A percentile compares a stretch with the other conserved stretches of the same genome.
These are phyloP conservation scores for Pachyseris speciosa DNA, from an alignment of 64 coral and sea anemone genomes.

Conservation along the genomic window DNA sequence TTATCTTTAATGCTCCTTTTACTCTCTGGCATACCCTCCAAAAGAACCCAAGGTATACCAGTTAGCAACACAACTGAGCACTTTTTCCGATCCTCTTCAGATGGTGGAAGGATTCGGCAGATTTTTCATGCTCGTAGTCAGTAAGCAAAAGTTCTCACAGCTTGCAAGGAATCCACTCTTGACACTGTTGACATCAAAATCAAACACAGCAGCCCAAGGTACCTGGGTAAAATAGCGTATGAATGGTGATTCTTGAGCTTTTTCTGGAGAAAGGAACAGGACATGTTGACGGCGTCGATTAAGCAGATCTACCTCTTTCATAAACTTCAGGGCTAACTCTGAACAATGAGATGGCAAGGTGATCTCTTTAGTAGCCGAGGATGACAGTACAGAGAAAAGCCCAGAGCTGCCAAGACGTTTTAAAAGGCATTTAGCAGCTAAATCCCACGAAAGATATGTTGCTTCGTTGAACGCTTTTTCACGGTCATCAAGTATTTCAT, in stretches of 20 bases:
- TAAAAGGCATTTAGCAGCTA: not conserved
- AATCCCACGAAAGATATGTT: conserved; percentile 44
- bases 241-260: not conserved
- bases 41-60: conserved; percentile 81
- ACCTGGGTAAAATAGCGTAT: conserved; percentile 51
- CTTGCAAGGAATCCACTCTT: conserved; percentile 40
- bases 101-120: conserved; percentile 70
- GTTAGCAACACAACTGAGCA: conserved; percentile 28
- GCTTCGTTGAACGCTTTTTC: conserved; percentile 52
- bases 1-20: conserved; percentile 32
- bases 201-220: conserved; percentile 75
- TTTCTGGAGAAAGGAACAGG: conserved; percentile 72
- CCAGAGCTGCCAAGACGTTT: conserved; percentile 30
- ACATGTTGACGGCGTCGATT: conserved; percentile 62
- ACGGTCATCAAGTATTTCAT: conserved; percentile 30
- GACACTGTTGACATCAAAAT: conserved; percentile 65
- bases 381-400: not conserved
- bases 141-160: conserved; percentile 37
- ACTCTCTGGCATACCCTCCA: conserved; percentile 62
- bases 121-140: conserved; percentile 36
- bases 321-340: not conserved
- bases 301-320: conserved; percentile 39
- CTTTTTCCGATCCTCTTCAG: conserved; percentile 26
- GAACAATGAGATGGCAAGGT: not conserved
- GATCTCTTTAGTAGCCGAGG: not conserved